Conservation (phyloP, 2,888 invertebrate genomes). For the Linnaemya tessellans region DNA sequence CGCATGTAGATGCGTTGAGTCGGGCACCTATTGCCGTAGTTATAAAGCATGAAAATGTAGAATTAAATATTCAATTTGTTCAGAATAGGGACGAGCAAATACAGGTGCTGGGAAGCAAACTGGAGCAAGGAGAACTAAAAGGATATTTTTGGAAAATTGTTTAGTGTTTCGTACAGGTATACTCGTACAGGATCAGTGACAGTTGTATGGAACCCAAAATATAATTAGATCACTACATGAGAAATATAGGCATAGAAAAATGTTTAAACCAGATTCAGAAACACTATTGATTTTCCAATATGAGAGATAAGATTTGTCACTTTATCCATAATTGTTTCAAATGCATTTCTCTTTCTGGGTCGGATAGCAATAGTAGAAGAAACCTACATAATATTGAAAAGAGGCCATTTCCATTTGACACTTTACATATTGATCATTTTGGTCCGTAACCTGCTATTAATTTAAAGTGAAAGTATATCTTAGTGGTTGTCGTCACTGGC, state of each 20-base stretch:
- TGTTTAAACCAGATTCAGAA: conserved; percentile 74
- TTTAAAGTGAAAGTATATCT: conserved; percentile 38
- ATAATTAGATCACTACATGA: conserved; percentile 47
- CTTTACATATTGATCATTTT: conserved; percentile 50
- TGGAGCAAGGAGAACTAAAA: too few relatives aligned
- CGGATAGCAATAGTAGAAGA: too few relatives aligned
- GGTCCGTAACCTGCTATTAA: conserved; percentile 33
- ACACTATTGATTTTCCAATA: conserved; percentile 23
- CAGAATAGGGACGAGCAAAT: not conserved
- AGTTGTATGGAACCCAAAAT: conserved; percentile 29
- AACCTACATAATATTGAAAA: too few relatives aligned
- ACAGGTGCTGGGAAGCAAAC: too few relatives aligned
- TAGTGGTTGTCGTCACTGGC: conserved; percentile 16
- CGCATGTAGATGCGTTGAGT: not conserved
- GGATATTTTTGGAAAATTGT: too few relatives aligned
- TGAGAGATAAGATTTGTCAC: too few relatives aligned
- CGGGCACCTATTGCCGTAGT: not conserved
- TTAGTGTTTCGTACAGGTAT: conserved; percentile 7
- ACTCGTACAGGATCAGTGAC: conserved; percentile 1
- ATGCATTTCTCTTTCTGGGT: too few relatives aligned
- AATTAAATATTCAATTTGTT: conserved; percentile 4
- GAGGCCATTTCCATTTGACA: too few relatives aligned
- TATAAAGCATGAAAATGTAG: conserved; percentile 1
- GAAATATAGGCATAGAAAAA: conserved; percentile 69
- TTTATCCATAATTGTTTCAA: too few relatives aligned